These are phyloP conservation scores for Coluber constrictor DNA, from an alignment of 2,797 vertebrate species.

Conservation along the genomic window DNA sequence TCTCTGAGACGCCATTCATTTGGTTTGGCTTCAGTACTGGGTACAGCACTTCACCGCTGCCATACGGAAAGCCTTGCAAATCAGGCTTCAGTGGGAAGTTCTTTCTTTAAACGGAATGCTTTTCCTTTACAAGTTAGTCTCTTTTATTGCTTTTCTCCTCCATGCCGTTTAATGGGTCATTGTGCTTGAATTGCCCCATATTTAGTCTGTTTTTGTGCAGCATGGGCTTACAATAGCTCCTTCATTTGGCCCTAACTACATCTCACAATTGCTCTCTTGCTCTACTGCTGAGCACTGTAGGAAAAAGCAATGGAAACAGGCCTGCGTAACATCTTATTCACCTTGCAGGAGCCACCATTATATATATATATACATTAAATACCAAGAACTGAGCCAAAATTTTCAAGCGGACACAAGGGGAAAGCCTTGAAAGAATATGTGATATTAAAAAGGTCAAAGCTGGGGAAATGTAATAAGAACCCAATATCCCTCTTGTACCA, in stretches of 20 bases:
- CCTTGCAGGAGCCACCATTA: not conserved
- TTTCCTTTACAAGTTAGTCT: not conserved
- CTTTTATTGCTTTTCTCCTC: not conserved
- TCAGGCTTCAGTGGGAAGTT: not conserved
- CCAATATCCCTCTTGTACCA: not conserved
- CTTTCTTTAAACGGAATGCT: not conserved
- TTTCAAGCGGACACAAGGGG: not conserved
- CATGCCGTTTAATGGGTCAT: not conserved
- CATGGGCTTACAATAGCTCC: not conserved
- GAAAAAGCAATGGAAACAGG: not conserved
- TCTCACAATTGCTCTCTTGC: not conserved
- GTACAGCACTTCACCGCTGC: not conserved
- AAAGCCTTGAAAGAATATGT: not conserved
- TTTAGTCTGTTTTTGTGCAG: not conserved
- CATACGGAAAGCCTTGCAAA: not conserved
- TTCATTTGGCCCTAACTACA: not conserved
- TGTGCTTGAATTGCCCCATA: not conserved
- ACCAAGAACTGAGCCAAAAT: not conserved
- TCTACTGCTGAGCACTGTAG: not conserved
- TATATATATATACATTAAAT: not conserved
- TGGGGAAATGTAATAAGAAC: not conserved
- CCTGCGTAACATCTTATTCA: not conserved
- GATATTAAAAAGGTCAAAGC: not conserved
- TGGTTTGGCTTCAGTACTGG: not conserved
- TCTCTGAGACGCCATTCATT: not conserved